Base-by-base conservation (phyloP, 2,888 invertebrate genomes). In the Kuschelorhynchus macadamiae region DNA sequence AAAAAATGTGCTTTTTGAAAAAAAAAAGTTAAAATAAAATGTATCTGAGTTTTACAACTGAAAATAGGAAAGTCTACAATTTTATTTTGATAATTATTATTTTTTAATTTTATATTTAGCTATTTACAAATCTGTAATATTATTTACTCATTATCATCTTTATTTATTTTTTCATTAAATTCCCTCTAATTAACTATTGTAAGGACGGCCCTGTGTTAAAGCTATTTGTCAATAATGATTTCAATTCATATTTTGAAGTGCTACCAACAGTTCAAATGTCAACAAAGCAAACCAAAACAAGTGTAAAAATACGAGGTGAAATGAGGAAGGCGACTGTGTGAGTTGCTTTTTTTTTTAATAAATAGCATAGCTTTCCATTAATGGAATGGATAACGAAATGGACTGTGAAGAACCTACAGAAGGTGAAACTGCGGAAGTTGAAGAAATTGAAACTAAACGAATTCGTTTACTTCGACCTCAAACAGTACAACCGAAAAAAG, bases 401-500 rank as follows among this genome's bases (percentile, higher is more conserved):
- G 69, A 69, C 20, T 60, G 59, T 47, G 63, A 68, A 33, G 68
- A 68, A 12, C 21, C 44, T 1, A 17, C 55, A n/a, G 64, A 69
- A n/a, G 39, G 52, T 18, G 59, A 64, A n/a, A 4, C 36, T 0
- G 53, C 33, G 1, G 68, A 64, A 49, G 21, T 16, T 8, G 36
- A 49, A 12, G 44, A 39, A 41, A 50, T 49, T 17, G 49, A 56
- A 42, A 67, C 71, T 18, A 77, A 76, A 74, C 71, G 77, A 52
- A 74, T 74, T 49, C 79, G 83, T 70, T 74, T 82, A 73, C 78
- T 81, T 56, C 77, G 84, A 63, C 81, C 82, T 56, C 71, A 72
- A 74, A 75, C 80, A 16, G 74, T 78, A 62, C 82, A 83, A 75
- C 75, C 80, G 30, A 83, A 80, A 73, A 81, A 82, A 77, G 73